Base-by-base conservation (phyloP, 1,140 invertebrate species). In the Psix sp. region DNA sequence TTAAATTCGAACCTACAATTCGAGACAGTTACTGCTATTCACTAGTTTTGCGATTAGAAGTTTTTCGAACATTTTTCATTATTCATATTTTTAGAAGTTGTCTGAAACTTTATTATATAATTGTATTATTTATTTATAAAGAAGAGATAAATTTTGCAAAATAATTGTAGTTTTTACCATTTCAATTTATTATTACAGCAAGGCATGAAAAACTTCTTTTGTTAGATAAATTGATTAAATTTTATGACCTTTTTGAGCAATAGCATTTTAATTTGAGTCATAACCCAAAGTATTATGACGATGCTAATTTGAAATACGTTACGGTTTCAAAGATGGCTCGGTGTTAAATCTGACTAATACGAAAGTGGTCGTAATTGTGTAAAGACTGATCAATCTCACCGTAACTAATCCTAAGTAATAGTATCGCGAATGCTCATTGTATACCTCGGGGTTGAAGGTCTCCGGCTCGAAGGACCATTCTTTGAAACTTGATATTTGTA, bases 321-420 rank as follows among this genome's bases (percentile, higher is more conserved):
- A 21, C 13, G 42, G 21, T 29, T 26, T 39, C n/a, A n/a, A n/a
- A n/a, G n/a, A n/a, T n/a, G n/a, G n/a, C 20, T 20, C 26, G 26
- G 17, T 36, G 20, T 38, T 26, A 24, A 36, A 45, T 48, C 31
- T 21, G 15, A 26, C 33, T 59, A 36, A 18, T 40, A 29, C 29
- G 24, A 57, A 38, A 29, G n/a, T 45, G 33, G 20, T 35, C n/a
- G 62, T 54, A 52, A 56, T 56, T 71, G 49, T 21, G 40, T 51
- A 42, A 63, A 31, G 36, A 42, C 56, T 43, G 35, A 59, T 56
- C 67, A 63, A 65, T 73, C 54, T 73, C 26, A 59, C 60, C 68
- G 59, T 73, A 42, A 73, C 68, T 60, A 73, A 65, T 73, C 54
- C 48, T 59, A 65, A 63, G 59, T 65, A 65, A 59, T 63, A 63